Evolutionary conservation across 2,888 invertebrate species (phyloP), one percentile per base, ranked within the genome.

Genomic region (Agonopterix heracliana): DNA sequence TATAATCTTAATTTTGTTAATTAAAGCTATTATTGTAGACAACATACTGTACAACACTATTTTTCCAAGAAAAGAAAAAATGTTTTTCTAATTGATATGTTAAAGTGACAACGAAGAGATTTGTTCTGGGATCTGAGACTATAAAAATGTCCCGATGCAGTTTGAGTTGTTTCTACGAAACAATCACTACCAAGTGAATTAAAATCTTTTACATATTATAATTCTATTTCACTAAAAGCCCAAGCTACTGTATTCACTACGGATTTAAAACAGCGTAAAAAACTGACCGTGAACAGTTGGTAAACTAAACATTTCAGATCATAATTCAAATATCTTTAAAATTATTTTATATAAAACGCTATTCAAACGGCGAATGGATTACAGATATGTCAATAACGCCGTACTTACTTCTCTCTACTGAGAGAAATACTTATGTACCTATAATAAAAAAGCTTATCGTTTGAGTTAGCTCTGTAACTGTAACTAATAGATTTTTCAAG

Each of bases 401-500:
- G 49, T 47, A 9, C 43, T 46, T 44, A 45, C 44, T 42, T 51
- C 42, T 50, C 50, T 50, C 49, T 38, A 12, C 40, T 65, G 64
- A 67, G 66, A 68, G 60, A 63, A 57, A 57, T 59, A 63, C 61
- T 62, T 64, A 64, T 46, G 41, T 11, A 42, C 9, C 11, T 41
- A 41, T 41, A 55, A 65, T 61, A 63, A 68, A 63, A 60, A 58
- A 55, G 60, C 57, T 61, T 55, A 64, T 65, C 63, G 68, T 64
- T 64, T 64, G 61, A 66, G 63, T 67, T 63, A 71, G 63, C 60
- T 66, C 5, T 26, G 26, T 26, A 69, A 60, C 64, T 65, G 63
- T 63, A 63, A 74, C 71, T 77, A 72, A 71, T 71, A 85, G 86
- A 86, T 78, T 87, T 78, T 72, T 69, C 68, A 79, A 85, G 87